Conservation (phyloP, 1,140 invertebrate genomes). For the Dolichoris vasculosae region DNA sequence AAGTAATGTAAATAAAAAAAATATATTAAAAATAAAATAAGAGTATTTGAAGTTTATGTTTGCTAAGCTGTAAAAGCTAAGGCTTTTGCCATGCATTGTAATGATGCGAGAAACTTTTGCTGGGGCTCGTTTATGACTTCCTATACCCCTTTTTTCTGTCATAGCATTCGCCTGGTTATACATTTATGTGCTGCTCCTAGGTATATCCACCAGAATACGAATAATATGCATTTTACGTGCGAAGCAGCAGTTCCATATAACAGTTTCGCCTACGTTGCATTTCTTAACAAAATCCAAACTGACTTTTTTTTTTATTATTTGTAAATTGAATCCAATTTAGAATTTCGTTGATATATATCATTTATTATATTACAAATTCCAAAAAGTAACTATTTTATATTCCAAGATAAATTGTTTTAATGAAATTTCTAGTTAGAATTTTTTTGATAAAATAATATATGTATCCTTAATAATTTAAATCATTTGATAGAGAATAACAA, state of each 20-base stretch:
- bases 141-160: conserved; percentile 48
- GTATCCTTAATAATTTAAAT: too few relatives aligned
- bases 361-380: neutral
- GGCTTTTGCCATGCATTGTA: neutral
- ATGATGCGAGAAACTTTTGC: conserved; percentile 22
- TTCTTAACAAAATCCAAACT: too few relatives aligned
- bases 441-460: too few relatives aligned
- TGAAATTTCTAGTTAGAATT: neutral
- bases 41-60: neutral
- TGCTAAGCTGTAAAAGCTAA: neutral
- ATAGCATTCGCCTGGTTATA: conserved; percentile 38
- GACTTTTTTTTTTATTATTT: neutral
- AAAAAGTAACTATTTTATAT: neutral
- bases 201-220: conserved; percentile 46
- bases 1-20: too few relatives aligned
- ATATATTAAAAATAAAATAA: neutral
- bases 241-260: conserved; percentile 40
- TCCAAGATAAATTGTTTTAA: neutral
- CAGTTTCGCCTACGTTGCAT: conserved; percentile 56
- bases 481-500: too few relatives aligned
- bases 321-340: neutral
- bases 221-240: conserved; percentile 56
- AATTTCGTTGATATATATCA: neutral
- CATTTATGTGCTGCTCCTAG: conserved; percentile 44
- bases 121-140: conserved; percentile 5